Evolutionary conservation across 2,797 vertebrate genomes (phyloP), one percentile per base, ranked within the genome.

Genomic region (Oreonectes daqikongensis): DNA sequence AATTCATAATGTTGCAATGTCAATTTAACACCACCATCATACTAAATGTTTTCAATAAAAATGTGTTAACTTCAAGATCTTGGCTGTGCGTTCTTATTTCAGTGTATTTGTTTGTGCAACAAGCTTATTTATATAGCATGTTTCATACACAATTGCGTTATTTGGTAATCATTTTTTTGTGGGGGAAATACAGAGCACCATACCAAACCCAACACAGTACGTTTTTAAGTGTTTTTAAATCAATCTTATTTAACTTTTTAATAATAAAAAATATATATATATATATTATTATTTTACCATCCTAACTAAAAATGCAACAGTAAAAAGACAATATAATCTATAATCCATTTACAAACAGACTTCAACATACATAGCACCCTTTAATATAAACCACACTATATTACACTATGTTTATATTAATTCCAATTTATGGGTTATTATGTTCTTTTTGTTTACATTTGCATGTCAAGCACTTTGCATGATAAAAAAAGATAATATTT

Each of bases 41-140:
- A 83, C 80, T 71, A 74, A 72, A 63, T 74, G 69, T 79, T 82
- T 80, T 72, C 78, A 85, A 85, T 83, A 82, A 84, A 79, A 78
- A 82, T 81, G 64, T 77, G 68, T 84, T 86, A 79, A 86, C 78
- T 77, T 77, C 4, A 81, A 38, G 10, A 55, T 32, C 69, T 55
- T 10, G 64, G 42, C 38, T 75, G 11, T 60, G 67, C 35, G 53
- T 74, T 68, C 77, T 52, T 15, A 63, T 76, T 83, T 69, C 2
- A 46, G 68, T 35, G 53, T 30, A 48, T 63, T 4, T 69, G 14
- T 57, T 59, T 22, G 35, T 11, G 50, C 1, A 72, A 32, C 14
- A 4, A 6, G 17, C 15, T 14, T 4, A 44, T 44, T 2, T 15
- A 4, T 15, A 4, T 15, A 44, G 42, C 42, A 44, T 2, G 12